Base-by-base conservation (phyloP, 2,797 vertebrate species). In the Lacerta agilis region DNA sequence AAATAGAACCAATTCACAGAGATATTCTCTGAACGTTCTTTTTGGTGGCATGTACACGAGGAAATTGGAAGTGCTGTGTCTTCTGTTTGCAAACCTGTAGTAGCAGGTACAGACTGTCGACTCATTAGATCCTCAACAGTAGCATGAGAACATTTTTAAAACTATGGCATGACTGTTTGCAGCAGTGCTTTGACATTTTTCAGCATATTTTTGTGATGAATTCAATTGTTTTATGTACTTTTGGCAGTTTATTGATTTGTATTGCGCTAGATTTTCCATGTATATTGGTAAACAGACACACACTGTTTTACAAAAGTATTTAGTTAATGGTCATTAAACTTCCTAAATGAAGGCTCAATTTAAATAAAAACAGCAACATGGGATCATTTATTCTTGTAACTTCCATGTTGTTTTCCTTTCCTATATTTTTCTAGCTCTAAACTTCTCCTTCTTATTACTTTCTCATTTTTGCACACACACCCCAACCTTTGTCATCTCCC, bases 11-110 rank as follows among this genome's bases (percentile, higher is more conserved):
- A 9, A 83, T 93, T 90, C 78, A 78, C 0, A 0, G 61, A 33
- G 64, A 90, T n/a, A 43, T 58, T 29, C 80, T 87, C 55, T 83
- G 29, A 89, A 86, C 36, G 45, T 23, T 79, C 91, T 90, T 86
- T 89, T 83, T 77, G 15, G 69, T 82, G 49, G 43, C 0, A 0
- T 81, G 89, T 88, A 41, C 81, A 41, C 0, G 1, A 81, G 87
- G 36, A 87, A 83, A 55, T 0, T 0, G 43, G 27, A 88, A 82
- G 25, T 69, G 81, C 86, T 90, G 87, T 93, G 61, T 55, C 45
- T 67, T 69, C 88, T 90, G 25, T 77, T 90, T 87, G 29, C 0
- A 72, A 90, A 76, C 41, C 8, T 43, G 90, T 78, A 43, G 90
- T 78, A 43, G 75, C 69, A 90, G 72, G 29, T 85, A 85, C 72